Conservation (phyloP, 1,140 invertebrate species). For the Phortica variegata region DNA sequence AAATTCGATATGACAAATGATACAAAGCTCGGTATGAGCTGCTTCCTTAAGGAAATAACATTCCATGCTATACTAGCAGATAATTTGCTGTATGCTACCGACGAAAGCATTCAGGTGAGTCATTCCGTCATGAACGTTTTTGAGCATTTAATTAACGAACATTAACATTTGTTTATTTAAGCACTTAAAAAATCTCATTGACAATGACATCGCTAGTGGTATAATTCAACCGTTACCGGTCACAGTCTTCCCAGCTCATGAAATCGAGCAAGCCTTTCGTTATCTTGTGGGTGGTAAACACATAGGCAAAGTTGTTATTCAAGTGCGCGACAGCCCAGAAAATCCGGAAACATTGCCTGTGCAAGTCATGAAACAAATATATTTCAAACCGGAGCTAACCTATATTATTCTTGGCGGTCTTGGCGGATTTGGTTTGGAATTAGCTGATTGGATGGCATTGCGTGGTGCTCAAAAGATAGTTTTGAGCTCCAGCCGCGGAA, state of each 20-base stretch:
- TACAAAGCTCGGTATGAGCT: slow-evolving; percentile 67
- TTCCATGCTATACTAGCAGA: slow-evolving; percentile 88
- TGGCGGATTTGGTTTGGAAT: slow-evolving; percentile 89
- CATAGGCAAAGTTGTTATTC: slow-evolving; percentile 74
- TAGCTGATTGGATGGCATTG: slow-evolving; percentile 82
- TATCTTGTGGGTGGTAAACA: slow-evolving; percentile 85
- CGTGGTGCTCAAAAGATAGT: slow-evolving; percentile 78
- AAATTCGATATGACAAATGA: slow-evolving; percentile 73
- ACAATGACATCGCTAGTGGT: slow-evolving; percentile 58
- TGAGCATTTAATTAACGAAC: background rate
- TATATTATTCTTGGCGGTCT: slow-evolving; percentile 74
- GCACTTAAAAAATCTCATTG: slow-evolving; percentile 43
- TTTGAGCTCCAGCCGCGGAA: slow-evolving; percentile 76
- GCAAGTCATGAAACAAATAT: slow-evolving; percentile 50
- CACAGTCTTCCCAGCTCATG: slow-evolving; percentile 63
- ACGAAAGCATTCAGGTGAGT: slow-evolving; percentile 58
- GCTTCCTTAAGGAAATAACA: slow-evolving; percentile 80
- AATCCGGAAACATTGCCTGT: slow-evolving; percentile 35
- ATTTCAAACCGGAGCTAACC: slow-evolving; percentile 57
- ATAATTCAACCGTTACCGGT: slow-evolving; percentile 65
- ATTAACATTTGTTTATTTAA: slow-evolving; percentile 6
- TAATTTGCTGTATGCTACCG: slow-evolving; percentile 64
- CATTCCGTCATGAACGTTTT: background rate
- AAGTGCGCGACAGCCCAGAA: slow-evolving; percentile 35
- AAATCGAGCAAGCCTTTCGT: slow-evolving; percentile 69